Evolutionary conservation across 2,797 vertebrate species (phyloP).

Genomic region (Microctenopoma steveboyesi): DNA sequence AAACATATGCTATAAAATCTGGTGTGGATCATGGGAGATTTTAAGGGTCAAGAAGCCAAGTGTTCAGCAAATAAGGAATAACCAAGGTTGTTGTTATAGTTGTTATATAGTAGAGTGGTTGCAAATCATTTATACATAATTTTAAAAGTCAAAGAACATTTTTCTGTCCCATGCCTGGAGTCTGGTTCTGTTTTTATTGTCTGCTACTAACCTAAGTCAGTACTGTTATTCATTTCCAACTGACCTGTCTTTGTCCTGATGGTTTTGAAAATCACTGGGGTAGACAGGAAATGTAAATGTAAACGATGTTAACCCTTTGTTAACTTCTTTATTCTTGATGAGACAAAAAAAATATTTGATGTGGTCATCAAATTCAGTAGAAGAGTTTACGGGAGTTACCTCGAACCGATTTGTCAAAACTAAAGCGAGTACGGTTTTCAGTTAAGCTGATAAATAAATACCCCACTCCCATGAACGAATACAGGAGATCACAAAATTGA

Average conservation of each 20-base stretch:
- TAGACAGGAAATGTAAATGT: neutral
- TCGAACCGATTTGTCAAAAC: neutral
- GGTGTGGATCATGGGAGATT: too few species aligned
- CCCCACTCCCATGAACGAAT: slow-evolving; percentile 27
- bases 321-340: neutral
- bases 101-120: neutral
- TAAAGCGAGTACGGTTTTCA: slow-evolving; percentile 26
- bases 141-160: neutral
- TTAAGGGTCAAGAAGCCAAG: neutral
- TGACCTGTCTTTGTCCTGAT: neutral
- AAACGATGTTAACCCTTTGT: neutral
- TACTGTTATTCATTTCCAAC: neutral
- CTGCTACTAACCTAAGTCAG: neutral
- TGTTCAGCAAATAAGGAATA: neutral
- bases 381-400: neutral
- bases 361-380: neutral
- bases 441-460: slow-evolving; percentile 33
- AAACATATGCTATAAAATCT: too few species aligned
- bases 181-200: neutral
- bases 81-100: neutral
- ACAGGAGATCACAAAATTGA: slow-evolving; percentile 34
- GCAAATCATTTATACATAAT: neutral
- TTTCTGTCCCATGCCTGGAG: neutral
- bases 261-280: neutral
- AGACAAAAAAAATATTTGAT: neutral